Percentiles rank a stretch among this genome's conserved stretches.
These are phyloP conservation scores for Chaetogeoica ovagalla DNA, from an alignment of 2,888 invertebrate genomes.

Conservation along the genomic window DNA sequence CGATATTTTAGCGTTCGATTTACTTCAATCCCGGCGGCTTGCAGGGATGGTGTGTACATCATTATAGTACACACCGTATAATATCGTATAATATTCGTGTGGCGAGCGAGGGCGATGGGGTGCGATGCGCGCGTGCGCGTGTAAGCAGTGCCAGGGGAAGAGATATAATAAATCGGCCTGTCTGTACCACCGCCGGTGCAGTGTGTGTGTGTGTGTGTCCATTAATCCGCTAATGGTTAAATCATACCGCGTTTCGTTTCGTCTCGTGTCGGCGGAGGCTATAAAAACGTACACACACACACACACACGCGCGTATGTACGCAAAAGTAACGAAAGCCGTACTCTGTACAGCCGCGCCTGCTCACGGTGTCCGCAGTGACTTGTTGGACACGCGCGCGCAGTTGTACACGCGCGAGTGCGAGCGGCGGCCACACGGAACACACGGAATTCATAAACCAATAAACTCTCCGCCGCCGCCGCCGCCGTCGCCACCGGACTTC, in stretches of 20 bases:
- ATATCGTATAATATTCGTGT: not conserved
- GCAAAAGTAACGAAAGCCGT: too few relatives aligned
- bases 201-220: constrained; percentile 11
- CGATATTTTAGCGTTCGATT: constrained; percentile 52
- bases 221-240: constrained; percentile 52
- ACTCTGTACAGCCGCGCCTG: too few relatives aligned
- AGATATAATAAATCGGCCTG: constrained; percentile 47
- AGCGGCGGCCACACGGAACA: not conserved
- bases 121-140: not conserved
- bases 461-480: constrained; percentile 28
- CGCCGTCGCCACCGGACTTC: constrained; percentile 29
- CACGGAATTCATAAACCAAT: constrained; percentile 49
- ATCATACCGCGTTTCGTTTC: constrained; percentile 44
- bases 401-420: not conserved
- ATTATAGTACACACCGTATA: not conserved
- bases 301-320: not conserved
- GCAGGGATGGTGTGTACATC: not conserved
- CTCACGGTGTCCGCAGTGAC: not conserved
- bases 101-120: not conserved
- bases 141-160: not conserved
- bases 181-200: not conserved
- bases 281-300: constrained; percentile 15
- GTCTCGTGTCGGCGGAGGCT: constrained; percentile 10
- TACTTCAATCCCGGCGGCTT: constrained; percentile 15
- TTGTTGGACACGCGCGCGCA: not conserved